phyloP scores from a whole-genome alignment of 2,888 invertebrate genomes.

The Zygothrica quintamaculata region DNA sequence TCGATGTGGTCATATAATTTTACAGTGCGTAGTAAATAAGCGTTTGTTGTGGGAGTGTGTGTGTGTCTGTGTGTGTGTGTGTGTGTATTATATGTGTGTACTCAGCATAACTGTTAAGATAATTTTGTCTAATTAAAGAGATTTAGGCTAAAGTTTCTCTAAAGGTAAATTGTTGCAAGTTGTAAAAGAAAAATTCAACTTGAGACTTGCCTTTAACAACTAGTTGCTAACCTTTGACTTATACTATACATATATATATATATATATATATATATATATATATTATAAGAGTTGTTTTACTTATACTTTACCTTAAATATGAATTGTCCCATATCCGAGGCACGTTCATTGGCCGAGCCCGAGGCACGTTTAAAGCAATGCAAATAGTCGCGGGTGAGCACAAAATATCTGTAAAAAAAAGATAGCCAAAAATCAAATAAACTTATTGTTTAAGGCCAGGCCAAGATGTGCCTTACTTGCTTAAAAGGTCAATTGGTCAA shows the following conservation, averaged over 20 bases:
- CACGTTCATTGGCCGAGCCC: conserved; percentile 85
- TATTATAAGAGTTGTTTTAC: background rate
- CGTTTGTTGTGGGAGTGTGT: conserved; percentile 14
- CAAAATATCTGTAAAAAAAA: conserved; percentile 85
- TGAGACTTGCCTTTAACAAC: no score
- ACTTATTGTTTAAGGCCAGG: conserved; percentile 38
- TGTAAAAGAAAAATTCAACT: no score
- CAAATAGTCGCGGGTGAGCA: conserved; percentile 88
- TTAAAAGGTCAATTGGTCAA: conserved; percentile 59
- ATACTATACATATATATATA: no score
- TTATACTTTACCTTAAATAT: conserved; percentile 86
- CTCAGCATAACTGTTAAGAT: conserved; percentile 7
- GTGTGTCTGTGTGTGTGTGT: conserved; percentile 9
- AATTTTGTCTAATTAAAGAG: conserved; percentile 12
- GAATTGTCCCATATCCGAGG: conserved; percentile 89
- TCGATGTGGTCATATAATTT: conserved; percentile 59
- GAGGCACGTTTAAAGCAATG: conserved; percentile 88
- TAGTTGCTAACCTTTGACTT: no score
- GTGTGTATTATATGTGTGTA: conserved; percentile 21
- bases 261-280: no score
- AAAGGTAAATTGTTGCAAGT: no score
- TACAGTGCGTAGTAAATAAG: conserved; percentile 62
- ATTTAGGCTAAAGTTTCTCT: no score
- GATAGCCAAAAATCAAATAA: conserved; percentile 7
- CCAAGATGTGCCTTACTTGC: conserved; percentile 5